These are phyloP conservation scores for Cephalopachus bancanus DNA, from an alignment of 2,797 vertebrate species.

Conservation along the genomic window DNA sequence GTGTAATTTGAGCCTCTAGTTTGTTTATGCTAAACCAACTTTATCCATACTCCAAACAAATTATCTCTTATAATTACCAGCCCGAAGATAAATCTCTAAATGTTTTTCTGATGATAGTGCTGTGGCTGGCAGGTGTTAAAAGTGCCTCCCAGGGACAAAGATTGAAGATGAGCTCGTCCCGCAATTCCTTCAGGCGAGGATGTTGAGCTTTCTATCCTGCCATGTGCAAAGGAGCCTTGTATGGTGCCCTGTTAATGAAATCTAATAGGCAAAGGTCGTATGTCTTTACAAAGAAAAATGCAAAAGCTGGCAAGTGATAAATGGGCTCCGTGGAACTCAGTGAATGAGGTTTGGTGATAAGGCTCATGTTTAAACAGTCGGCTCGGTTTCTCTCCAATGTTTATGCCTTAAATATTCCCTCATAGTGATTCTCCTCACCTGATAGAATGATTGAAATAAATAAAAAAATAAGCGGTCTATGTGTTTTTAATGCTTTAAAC, in stretches of 20 bases:
- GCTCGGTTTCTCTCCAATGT: conserved; percentile 79
- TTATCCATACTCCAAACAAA: conserved; percentile 99
- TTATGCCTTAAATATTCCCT: conserved; percentile 79
- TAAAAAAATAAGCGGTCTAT: conserved; percentile 70
- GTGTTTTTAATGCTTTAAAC: conserved; percentile 60
- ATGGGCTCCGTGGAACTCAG: conserved; percentile 89
- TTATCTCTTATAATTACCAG: conserved; percentile 99
- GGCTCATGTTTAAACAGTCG: conserved; percentile 88
- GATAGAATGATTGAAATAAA: conserved; percentile 74
- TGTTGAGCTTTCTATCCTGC: conserved; percentile 91
- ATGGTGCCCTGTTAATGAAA: conserved; percentile 93
- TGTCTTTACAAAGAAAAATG: conserved; percentile 93
- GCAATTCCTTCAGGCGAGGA: conserved; percentile 93
- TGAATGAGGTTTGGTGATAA: conserved; percentile 88
- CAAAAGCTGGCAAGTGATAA: conserved; percentile 90
- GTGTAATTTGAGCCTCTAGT: conserved; percentile 96
- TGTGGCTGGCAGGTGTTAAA: conserved; percentile 99
- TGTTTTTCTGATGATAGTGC: conserved; percentile 99
- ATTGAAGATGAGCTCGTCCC: conserved; percentile 95
- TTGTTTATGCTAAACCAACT: conserved; percentile 99
- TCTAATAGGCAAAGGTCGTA: conserved; percentile 93
- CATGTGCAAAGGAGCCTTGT: conserved; percentile 91
- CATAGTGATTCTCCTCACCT: conserved; percentile 76
- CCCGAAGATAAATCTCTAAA: conserved; percentile 99
- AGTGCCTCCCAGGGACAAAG: conserved; percentile 99